These are phyloP conservation scores for Turritopsis dohrnii DNA, from an alignment of 30 jellyfish, hydroid and myxozoan species.

Conservation along the genomic window DNA sequence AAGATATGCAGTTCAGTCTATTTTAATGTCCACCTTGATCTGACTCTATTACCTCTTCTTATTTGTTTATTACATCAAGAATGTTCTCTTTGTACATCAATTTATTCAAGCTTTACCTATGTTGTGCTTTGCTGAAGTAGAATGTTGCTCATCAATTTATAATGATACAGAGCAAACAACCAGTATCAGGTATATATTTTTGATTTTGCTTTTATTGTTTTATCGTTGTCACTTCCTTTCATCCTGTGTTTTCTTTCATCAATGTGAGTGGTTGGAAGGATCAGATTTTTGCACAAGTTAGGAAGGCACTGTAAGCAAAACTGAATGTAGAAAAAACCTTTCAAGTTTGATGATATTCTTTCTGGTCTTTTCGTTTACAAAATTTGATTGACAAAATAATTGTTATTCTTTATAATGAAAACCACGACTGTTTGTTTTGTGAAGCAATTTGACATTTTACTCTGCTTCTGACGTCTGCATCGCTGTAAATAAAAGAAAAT, in stretches of 20 bases:
- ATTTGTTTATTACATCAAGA: background rate
- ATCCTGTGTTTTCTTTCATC: background rate
- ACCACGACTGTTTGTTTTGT: background rate
- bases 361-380: too few relatives aligned
- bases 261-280: too few relatives aligned
- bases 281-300: too few relatives aligned
- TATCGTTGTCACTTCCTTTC: background rate
- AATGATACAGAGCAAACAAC: background rate
- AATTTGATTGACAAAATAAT: too few relatives aligned
- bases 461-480: background rate
- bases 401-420: background rate
- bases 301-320: too few relatives aligned
- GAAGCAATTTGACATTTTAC: background rate
- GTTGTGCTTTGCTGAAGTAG: background rate
- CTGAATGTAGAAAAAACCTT: too few relatives aligned
- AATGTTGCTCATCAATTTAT: background rate
- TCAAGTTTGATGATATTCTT: too few relatives aligned
- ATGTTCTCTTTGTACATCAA: background rate
- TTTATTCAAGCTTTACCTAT: background rate
- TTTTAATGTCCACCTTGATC: too few relatives aligned
- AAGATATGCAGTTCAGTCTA: too few relatives aligned
- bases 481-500: background rate
- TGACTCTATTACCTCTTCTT: background rate
- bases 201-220: background rate
- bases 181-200: background rate